Percentiles rank a stretch among this genome's conserved stretches.
phyloP scores from a whole-genome alignment of 2,797 vertebrate species.

The Acanthurus leucopareius region DNA sequence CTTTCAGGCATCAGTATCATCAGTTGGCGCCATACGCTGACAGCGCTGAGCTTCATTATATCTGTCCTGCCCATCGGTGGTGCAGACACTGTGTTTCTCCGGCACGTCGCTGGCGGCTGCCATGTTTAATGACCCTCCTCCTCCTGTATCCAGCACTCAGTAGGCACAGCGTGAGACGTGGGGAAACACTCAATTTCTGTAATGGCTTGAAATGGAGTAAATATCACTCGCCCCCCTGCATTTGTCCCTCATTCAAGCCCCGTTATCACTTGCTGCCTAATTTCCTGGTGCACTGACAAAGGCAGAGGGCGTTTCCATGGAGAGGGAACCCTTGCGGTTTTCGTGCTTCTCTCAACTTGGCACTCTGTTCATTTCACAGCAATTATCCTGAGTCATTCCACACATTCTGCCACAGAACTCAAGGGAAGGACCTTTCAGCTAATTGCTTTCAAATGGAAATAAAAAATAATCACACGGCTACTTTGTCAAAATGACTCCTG shows the following conservation, averaged over 20 bases:
- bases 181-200: constrained; percentile 82
- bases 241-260: constrained; percentile 81
- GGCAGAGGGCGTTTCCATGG: constrained; percentile 83
- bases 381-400: constrained; percentile 84
- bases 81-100: constrained; percentile 36
- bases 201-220: constrained; percentile 84
- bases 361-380: constrained; percentile 85
- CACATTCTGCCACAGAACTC: constrained; percentile 78
- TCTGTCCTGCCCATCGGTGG: constrained; percentile 59
- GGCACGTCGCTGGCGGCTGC: constrained; percentile 59
- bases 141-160: constrained; percentile 70
- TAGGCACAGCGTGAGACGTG: constrained; percentile 66
- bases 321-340: constrained; percentile 79
- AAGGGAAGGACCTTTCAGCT: constrained; percentile 79
- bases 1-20: constrained; percentile 68
- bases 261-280: constrained; percentile 81
- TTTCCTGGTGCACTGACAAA: constrained; percentile 82
- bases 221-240: constrained; percentile 73
- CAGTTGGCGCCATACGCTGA: constrained; percentile 56
- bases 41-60: constrained; percentile 67
- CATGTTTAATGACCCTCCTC: constrained; percentile 79
- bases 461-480: constrained; percentile 84
- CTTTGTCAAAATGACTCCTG: constrained; percentile 79
- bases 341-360: constrained; percentile 76
- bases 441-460: constrained; percentile 86